phyloP scores from a whole-genome alignment of 2,888 invertebrate genomes.

The Euzetes globulus region DNA sequence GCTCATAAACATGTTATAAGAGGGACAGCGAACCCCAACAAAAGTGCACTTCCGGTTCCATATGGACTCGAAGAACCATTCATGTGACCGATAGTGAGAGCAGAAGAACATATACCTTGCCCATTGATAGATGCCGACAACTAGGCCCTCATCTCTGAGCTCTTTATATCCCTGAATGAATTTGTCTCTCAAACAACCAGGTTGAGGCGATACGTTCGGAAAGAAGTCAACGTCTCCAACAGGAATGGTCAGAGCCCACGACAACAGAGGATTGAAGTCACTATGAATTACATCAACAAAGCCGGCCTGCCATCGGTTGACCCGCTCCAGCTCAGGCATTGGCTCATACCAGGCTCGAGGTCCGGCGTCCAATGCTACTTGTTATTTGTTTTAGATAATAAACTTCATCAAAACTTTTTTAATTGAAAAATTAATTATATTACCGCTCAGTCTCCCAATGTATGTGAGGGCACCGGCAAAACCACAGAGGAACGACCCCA shows the following conservation, averaged over 20 bases:
- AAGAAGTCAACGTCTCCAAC: conserved; percentile 47
- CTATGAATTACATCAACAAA: conserved; percentile 87
- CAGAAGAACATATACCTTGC: conserved; percentile 31
- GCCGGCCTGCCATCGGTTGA: conserved; percentile 73
- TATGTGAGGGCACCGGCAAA: conserved; percentile 36
- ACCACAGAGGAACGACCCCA: conserved; percentile 36
- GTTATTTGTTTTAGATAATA: background rate
- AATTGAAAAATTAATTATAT: background rate
- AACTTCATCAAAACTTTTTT: too few species aligned
- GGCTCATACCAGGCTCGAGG: conserved; percentile 79
- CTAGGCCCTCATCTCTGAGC: conserved; percentile 21
- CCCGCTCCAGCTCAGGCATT: conserved; percentile 67
- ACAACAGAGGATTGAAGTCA: conserved; percentile 50
- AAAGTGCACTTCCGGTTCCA: conserved; percentile 33
- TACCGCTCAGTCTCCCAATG: conserved; percentile 50
- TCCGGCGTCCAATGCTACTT: conserved; percentile 64
- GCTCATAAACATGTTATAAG: conserved; percentile 21
- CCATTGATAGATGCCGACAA: conserved; percentile 24
- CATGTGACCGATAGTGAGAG: conserved; percentile 36
- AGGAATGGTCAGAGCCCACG: conserved; percentile 24
- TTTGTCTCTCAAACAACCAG: conserved; percentile 30
- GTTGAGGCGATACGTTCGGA: conserved; percentile 43
- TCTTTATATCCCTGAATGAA: background rate
- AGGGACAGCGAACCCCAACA: conserved; percentile 33
- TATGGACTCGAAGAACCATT: conserved; percentile 35